Evolutionary conservation across 1,140 invertebrate genomes (phyloP), one percentile per base, ranked within the genome.

Genomic region (Calycopis cecrops): DNA sequence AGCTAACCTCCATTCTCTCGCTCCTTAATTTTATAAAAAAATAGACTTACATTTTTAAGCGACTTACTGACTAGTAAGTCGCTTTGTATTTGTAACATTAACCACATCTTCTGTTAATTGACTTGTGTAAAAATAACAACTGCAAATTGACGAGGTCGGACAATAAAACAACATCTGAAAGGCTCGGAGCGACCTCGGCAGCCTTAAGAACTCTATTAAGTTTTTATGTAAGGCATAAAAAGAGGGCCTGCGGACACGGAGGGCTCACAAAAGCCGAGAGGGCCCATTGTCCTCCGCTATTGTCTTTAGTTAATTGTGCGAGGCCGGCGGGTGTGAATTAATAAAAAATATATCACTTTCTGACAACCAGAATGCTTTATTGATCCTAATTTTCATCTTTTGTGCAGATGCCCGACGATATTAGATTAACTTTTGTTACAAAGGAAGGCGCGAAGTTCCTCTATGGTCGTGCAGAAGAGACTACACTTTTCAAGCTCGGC

Each of bases 111-210:
- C 40, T 9, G 40, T 44, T 44, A 44, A 44, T 44, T 44, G 40
- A 16, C 21, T 28, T 28, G 21, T 12, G 16, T 44, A 44, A 44
- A 44, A 44, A 44, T 44, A 44, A 44, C 40, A 44, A 44, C 14
- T 16, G 14, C 14, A 44, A 16, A 44, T 44, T 44, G 40, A 44
- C 17, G 40, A 44, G 40, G 21, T 28, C 21, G 6, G 21, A 16
- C 40, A 9, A 44, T 44, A 44, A 44, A 44, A 44, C 40, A 44
- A 44, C 40, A 44, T 44, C 21, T 44, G 40, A 44, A 44, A 16
- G 40, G 14, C 12, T 16, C 40, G 14, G 40, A 28, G 21, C 21
- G 21, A 44, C 40, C 40, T 16, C 40, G 40, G 17, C 40, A 14
- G 40, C 40, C 21, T 28, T 44, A 44, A 44, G 16, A 44, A 44